phyloP scores from a whole-genome alignment of 2,888 invertebrate species.

The Galerucella nymphaeae region DNA sequence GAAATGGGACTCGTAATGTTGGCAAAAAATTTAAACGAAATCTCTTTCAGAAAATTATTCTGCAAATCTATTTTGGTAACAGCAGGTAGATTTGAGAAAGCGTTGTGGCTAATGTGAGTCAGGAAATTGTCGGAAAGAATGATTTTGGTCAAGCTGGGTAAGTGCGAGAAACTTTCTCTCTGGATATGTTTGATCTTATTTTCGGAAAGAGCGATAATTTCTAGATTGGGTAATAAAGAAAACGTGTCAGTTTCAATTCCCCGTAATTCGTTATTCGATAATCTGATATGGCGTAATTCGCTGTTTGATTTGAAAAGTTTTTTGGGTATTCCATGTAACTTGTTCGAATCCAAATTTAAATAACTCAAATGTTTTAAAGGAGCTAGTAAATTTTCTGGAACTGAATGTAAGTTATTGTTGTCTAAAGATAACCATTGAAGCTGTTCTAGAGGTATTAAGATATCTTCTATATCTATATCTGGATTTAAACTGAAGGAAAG shows the following conservation, averaged over 20 bases:
- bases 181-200: constrained; percentile 80
- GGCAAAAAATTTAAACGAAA: constrained; percentile 76
- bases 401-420: constrained; percentile 84
- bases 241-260: constrained; percentile 77
- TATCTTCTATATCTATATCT: constrained; percentile 76
- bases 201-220: constrained; percentile 81
- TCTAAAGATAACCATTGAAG: constrained; percentile 88
- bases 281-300: constrained; percentile 80
- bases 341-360: constrained; percentile 88
- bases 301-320: constrained; percentile 78
- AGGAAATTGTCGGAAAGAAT: constrained; percentile 87
- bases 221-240: constrained; percentile 76
- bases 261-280: constrained; percentile 84
- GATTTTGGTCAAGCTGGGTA: constrained; percentile 82
- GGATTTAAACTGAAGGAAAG: constrained; percentile 68
- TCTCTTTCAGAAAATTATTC: constrained; percentile 77
- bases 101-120: constrained; percentile 75
- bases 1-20: constrained; percentile 79
- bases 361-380: constrained; percentile 79
- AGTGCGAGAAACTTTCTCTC: constrained; percentile 79
- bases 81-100: constrained; percentile 81
- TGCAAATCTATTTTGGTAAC: constrained; percentile 84
- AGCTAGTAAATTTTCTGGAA: constrained; percentile 78
- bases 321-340: constrained; percentile 76
- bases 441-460: constrained; percentile 78